phyloP scores from a whole-genome alignment of 1,140 invertebrate genomes.

The Calycopis cecrops region DNA sequence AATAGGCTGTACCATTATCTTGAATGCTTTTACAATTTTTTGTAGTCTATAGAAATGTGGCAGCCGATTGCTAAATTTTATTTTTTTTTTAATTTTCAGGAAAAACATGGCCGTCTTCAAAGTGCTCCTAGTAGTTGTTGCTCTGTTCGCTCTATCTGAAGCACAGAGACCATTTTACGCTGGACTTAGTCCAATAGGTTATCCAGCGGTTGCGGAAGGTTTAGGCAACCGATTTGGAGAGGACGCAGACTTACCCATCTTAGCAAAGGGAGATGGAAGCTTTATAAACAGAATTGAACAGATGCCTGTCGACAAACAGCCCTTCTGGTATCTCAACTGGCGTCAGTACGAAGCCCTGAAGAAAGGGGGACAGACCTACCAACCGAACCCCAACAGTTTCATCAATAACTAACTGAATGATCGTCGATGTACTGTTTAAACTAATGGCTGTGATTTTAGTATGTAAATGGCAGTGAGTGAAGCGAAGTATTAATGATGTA shows the following conservation, averaged over 20 bases:
- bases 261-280: constrained; percentile 68
- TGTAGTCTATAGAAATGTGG: no score
- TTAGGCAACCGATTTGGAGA: constrained; percentile 43
- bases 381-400: constrained; percentile 38
- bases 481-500: no score
- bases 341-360: constrained; percentile 46
- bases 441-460: no score
- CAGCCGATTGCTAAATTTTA: not conserved
- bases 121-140: constrained; percentile 26
- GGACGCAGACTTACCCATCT: constrained; percentile 44
- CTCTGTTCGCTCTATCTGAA: constrained; percentile 26
- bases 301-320: constrained; percentile 69
- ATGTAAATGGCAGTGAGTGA: no score
- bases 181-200: constrained; percentile 49
- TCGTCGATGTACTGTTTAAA: no score
- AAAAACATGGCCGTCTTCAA: constrained; percentile 42
- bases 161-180: constrained; percentile 61
- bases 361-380: constrained; percentile 54
- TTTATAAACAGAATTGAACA: constrained; percentile 66
- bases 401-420: not conserved
- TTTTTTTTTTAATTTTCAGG: constrained; percentile 39
- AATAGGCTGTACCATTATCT: no score
- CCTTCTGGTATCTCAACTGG: constrained; percentile 76
- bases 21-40: no score
- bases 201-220: constrained; percentile 30